A percentile compares a stretch with the other conserved stretches of the same genome.
Evolutionary conservation across 2,888 invertebrate genomes (phyloP).

Genomic region (Phrixothrix hirtus): DNA sequence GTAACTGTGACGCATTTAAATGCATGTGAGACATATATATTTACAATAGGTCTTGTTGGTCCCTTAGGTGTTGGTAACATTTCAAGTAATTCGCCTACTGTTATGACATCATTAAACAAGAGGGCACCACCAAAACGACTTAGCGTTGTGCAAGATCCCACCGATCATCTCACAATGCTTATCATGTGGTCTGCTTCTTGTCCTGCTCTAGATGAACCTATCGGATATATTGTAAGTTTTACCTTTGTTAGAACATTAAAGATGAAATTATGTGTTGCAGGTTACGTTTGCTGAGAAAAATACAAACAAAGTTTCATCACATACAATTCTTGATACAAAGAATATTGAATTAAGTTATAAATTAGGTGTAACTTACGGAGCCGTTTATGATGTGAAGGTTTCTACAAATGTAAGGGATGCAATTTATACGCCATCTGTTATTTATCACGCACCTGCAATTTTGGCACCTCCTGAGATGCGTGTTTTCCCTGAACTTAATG

Average conservation of each 20-base stretch:
- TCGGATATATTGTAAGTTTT: slow-evolving; percentile 69
- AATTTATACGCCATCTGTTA: slow-evolving; percentile 56
- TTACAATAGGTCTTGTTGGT: slow-evolving; percentile 69
- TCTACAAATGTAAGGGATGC: slow-evolving; percentile 57
- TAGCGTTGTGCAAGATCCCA: slow-evolving; percentile 53
- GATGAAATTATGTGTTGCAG: background rate
- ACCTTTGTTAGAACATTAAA: slow-evolving; percentile 10
- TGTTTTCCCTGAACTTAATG: slow-evolving; percentile 63
- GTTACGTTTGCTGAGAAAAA: slow-evolving; percentile 59
- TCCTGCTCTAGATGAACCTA: slow-evolving; percentile 55
- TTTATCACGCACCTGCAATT: slow-evolving; percentile 62
- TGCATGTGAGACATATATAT: slow-evolving; percentile 74
- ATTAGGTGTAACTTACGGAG: slow-evolving; percentile 59
- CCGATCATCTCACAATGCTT: slow-evolving; percentile 58
- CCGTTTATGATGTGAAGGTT: slow-evolving; percentile 59
- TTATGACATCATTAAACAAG: slow-evolving; percentile 67
- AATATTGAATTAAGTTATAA: slow-evolving; percentile 59
- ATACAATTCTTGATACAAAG: slow-evolving; percentile 59
- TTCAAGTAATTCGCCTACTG: slow-evolving; percentile 52
- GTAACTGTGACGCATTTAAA: slow-evolving; percentile 65
- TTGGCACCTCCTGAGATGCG: slow-evolving; percentile 67
- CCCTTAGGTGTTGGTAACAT: slow-evolving; percentile 71
- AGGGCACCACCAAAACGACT: slow-evolving; percentile 73
- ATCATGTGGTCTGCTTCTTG: slow-evolving; percentile 78
- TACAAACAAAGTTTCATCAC: slow-evolving; percentile 54